Percentiles rank a stretch among this genome's conserved stretches.
phyloP scores from a whole-genome alignment of 1,140 invertebrate genomes.

The Centruroides sculpturatus region DNA sequence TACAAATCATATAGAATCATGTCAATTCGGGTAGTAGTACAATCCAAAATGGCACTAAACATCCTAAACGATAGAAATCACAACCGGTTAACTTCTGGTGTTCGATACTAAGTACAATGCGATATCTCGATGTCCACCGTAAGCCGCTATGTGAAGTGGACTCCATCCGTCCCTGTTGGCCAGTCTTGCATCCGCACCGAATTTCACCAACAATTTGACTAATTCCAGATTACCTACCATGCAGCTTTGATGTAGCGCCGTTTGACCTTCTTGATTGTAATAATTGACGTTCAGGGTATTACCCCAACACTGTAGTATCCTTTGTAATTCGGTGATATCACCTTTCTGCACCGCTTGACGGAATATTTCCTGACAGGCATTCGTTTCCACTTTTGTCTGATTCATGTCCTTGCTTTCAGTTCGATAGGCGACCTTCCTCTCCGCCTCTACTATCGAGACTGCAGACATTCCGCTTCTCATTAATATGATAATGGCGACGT shows the following conservation, averaged over 20 bases:
- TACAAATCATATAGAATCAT: no score
- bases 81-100: conserved; percentile 7
- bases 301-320: conserved; percentile 28
- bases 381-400: conserved; percentile 9
- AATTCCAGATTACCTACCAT: conserved; percentile 36
- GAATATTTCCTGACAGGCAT: conserved; percentile 26
- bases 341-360: conserved; percentile 29
- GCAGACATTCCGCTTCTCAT: no score
- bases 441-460: no score
- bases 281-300: conserved; percentile 29
- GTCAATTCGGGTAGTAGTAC: no score
- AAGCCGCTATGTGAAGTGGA: conserved; percentile 37
- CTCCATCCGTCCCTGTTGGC: conserved; percentile 38
- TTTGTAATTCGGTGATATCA: conserved; percentile 26
- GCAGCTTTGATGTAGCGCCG: conserved; percentile 35
- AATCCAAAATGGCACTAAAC: no score
- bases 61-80: no score
- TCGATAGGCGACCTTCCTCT: no score
- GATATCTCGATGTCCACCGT: conserved; percentile 34
- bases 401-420: neutral
- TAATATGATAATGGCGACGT: no score
- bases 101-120: conserved; percentile 27
- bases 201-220: conserved; percentile 35
- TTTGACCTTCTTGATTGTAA: conserved; percentile 35
- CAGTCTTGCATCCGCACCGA: conserved; percentile 35